Percentiles rank a stretch among this genome's conserved stretches.
These are phyloP conservation scores for Campylomormyrus numenius DNA, from an alignment of 2,113 vertebrate species.

Conservation along the genomic window DNA sequence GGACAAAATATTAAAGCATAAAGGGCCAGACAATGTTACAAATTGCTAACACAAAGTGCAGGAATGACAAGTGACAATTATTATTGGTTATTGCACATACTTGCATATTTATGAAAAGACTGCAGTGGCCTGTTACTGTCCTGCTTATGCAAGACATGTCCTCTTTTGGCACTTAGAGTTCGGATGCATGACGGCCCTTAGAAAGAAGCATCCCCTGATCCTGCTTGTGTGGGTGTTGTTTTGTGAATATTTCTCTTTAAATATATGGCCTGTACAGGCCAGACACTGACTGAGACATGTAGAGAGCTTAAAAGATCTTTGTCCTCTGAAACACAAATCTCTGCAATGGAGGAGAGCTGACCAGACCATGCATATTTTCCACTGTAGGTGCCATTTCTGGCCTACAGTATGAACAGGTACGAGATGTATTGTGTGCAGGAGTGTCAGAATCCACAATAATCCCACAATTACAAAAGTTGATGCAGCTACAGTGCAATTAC, in stretches of 20 bases:
- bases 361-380: not conserved
- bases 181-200: not conserved
- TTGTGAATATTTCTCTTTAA: not conserved
- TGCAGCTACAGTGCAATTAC: not conserved
- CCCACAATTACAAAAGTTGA: not conserved
- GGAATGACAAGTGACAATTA: not conserved
- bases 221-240: not conserved
- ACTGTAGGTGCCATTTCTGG: not conserved
- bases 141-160: not conserved
- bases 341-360: not conserved
- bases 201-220: not conserved
- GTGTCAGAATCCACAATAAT: not conserved
- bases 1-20: not conserved
- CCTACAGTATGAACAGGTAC: not conserved
- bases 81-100: not conserved
- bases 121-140: not conserved
- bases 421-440: not conserved
- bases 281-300: not conserved
- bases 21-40: not conserved
- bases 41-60: not conserved
- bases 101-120: not conserved
- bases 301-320: not conserved
- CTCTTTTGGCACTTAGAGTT: not conserved
- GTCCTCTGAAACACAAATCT: not conserved
- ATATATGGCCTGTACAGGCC: not conserved